Evolutionary conservation across 2,113 vertebrate genomes (phyloP), one percentile per base, ranked within the genome.

Genomic region (Dendrocopos noguchii): DNA sequence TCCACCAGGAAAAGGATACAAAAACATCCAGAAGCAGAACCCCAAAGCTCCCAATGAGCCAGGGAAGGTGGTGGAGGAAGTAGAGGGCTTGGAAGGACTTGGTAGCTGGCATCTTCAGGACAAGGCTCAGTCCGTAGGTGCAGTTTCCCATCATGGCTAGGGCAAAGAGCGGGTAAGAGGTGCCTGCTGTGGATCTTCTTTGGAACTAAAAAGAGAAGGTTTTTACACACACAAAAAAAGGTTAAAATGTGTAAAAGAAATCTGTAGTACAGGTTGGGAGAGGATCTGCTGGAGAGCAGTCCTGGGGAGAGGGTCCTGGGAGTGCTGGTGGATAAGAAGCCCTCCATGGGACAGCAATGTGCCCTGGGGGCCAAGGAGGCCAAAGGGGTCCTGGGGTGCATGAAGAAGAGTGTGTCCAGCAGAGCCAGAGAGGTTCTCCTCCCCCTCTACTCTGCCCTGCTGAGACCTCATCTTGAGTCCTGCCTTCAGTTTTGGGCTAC

Each of bases 41-140:
- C 64, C 97, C 97, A 71, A 98, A 96, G 90, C 97, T 98, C 75
- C 97, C 97, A 46, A 90, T 91, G 34, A 98, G 93, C 97, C 98
- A 98, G 20, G 97, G 97, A 84, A 98, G 93, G 84, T 97, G 97
- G 84, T 97, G 97, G 61, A 97, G 31, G 67, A 98, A 96, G 94
- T 97, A 98, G 27, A 81, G 68, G 28, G 67, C 90, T 70, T 21
- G 86, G 61, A 91, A 95, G 36, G 91, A 87, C 61, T 76, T n/a
- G 11, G 96, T n/a, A 18, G 95, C 79, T 36, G 96, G 97, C 46
- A 96, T 94, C 80, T 98, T 97, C 73, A 97, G 89, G 15, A 96
- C 91, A 70, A 98, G 76, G n/a, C 96, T 97, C 71, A 98, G 73
- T 4, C 96, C 97, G 4, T 97, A 97, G 0, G 93, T 97, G 15